Evolutionary conservation across 1,140 invertebrate species (phyloP).

Genomic region (Solenopsis invicta): DNA sequence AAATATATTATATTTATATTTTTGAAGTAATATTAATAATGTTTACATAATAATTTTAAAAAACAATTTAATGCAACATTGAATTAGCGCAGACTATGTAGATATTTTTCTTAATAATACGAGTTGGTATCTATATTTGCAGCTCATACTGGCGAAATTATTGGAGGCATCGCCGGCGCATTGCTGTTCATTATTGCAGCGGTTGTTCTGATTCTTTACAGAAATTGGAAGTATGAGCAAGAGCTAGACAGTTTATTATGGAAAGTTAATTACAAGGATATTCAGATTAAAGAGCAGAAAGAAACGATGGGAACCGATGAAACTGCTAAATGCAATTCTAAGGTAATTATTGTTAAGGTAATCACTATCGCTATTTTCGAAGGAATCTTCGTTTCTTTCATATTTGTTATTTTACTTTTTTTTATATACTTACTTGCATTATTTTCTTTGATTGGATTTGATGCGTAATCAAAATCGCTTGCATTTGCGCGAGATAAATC

Average conservation of each 20-base stretch:
- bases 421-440: not conserved
- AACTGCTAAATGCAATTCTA: slow-evolving; percentile 77
- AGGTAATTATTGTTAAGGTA: slow-evolving; percentile 68
- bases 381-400: not conserved
- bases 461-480: not conserved
- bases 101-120: not conserved
- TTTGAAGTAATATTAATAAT: not conserved
- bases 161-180: slow-evolving; percentile 92
- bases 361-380: not conserved
- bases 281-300: slow-evolving; percentile 88
- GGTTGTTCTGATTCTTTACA: slow-evolving; percentile 91
- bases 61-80: slow-evolving; percentile 5
- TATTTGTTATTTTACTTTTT: not conserved
- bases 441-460: not conserved
- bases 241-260: slow-evolving; percentile 97
- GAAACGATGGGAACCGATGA: slow-evolving; percentile 79
- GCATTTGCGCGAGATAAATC: not conserved
- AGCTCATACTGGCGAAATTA: slow-evolving; percentile 94
- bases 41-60: not conserved
- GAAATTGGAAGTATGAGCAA: slow-evolving; percentile 98
- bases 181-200: slow-evolving; percentile 91
- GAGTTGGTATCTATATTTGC: not conserved
- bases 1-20: not conserved
- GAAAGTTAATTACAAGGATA: slow-evolving; percentile 98
- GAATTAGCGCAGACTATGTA: not conserved